Percentiles rank a stretch among this genome's conserved stretches.
Conservation (phyloP, 2,888 invertebrate species). For the Automeris io region DNA sequence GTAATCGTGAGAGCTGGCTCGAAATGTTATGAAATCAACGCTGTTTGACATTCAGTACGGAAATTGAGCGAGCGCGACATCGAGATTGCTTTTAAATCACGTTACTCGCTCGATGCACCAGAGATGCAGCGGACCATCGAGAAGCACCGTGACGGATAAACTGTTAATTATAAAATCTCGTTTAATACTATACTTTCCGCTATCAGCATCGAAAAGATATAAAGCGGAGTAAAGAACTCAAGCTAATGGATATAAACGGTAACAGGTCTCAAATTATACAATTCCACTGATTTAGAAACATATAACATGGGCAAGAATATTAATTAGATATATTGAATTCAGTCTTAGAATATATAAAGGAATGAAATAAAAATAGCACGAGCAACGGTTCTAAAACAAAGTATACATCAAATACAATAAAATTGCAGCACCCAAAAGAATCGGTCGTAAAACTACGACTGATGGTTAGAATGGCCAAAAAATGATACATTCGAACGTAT, state of each 20-base stretch:
- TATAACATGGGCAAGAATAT: too few relatives aligned
- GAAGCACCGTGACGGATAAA: background rate
- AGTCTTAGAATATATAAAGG: too few relatives aligned
- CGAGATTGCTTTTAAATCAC: slow-evolving; percentile 70
- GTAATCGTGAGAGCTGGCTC: background rate
- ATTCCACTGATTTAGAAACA: too few relatives aligned
- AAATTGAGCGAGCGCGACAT: slow-evolving; percentile 56
- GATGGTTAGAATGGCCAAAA: slow-evolving; percentile 29
- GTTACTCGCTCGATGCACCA: slow-evolving; percentile 46
- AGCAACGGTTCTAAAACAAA: slow-evolving; percentile 17
- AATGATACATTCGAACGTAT: slow-evolving; percentile 17
- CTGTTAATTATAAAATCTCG: background rate
- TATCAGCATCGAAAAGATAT: too few relatives aligned
- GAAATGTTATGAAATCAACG: slow-evolving; percentile 18
- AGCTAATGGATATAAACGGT: too few relatives aligned
- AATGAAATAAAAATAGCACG: slow-evolving; percentile 22
- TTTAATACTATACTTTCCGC: too few relatives aligned
- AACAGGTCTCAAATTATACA: too few relatives aligned
- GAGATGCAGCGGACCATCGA: slow-evolving; percentile 22
- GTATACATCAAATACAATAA: slow-evolving; percentile 30
- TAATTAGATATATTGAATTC: too few relatives aligned
- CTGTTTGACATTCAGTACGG: slow-evolving; percentile 24
- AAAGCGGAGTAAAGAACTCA: too few relatives aligned
- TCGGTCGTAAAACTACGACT: slow-evolving; percentile 28
- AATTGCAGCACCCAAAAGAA: slow-evolving; percentile 32